Percentiles rank a stretch among this genome's conserved stretches.
Evolutionary conservation across 2,888 invertebrate species (phyloP).

Genomic region (Hemithea aestivaria): DNA sequence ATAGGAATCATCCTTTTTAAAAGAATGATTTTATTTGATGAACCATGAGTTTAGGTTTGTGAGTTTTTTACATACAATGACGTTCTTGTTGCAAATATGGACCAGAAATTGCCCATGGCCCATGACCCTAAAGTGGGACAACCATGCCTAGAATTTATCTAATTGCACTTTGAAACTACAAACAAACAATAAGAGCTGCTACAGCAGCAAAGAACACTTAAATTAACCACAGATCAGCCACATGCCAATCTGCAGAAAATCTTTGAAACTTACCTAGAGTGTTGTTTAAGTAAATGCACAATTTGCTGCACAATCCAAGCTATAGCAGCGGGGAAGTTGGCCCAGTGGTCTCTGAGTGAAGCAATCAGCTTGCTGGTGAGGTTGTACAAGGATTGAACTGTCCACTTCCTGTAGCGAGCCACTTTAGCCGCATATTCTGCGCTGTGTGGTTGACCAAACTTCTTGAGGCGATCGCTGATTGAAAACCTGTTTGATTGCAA

Average conservation of each 20-base stretch:
- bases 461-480: slow-evolving; percentile 75
- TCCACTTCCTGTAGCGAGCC: slow-evolving; percentile 88
- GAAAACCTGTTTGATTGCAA: slow-evolving; percentile 52
- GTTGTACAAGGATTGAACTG: slow-evolving; percentile 87
- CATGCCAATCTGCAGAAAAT: background rate
- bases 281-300: slow-evolving; percentile 76
- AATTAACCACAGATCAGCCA: background rate
- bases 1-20: too few species aligned
- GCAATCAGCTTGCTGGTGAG: slow-evolving; percentile 90
- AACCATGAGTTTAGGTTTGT: too few species aligned
- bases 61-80: too few species aligned
- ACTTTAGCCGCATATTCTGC: slow-evolving; percentile 86
- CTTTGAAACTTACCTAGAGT: slow-evolving; percentile 48
- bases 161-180: too few species aligned
- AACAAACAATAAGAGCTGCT: too few species aligned
- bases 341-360: slow-evolving; percentile 90
- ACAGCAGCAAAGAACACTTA: too few species aligned
- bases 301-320: slow-evolving; percentile 95
- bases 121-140: too few species aligned
- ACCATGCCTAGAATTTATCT: too few species aligned
- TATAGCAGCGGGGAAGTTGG: slow-evolving; percentile 93
- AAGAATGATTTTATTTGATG: too few species aligned
- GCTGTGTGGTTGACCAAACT: slow-evolving; percentile 88
- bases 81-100: too few species aligned
- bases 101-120: too few species aligned